Evolutionary conservation across 1,140 invertebrate genomes (phyloP), one percentile per base, ranked within the genome.

Genomic region (Ceratitis capitata): DNA sequence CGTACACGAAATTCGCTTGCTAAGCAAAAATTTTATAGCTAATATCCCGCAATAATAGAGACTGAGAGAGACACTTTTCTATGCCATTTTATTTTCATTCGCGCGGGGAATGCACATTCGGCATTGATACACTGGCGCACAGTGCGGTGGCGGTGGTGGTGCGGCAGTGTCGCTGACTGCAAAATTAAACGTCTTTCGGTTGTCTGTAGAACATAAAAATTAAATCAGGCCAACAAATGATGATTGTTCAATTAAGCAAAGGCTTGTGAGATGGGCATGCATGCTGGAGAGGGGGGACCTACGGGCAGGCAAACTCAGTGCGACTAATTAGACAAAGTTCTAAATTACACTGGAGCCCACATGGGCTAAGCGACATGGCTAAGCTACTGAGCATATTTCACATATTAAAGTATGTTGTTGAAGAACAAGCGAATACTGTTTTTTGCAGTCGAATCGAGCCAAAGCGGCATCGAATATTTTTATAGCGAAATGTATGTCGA

Each of bases 241-340:
- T 45, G 69, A 78, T 78, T 78, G 69, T 47, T 78, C 69, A 78
- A 78, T 78, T 78, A 78, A 74, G 39, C 35, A 61, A 61, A n/a
- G n/a, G 51, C 2, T 3, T 53, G 16, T 53, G 16, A n/a, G 51
- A 74, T 45, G 39, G 19, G 7, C 23, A 39, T n/a, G 19, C 2
- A 10, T 35, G n/a, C 0, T 23, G 1, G 3, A 9, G 26, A 23
- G 69, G 69, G 5, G 39, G 23, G 9, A n/a, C n/a, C n/a, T n/a
- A n/a, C n/a, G 6, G 39, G 69, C 19, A 7, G 19, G 26, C 32
- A n/a, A 7, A 14, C 39, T 29, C 1, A 16, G 32, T 12, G 26
- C 39, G 42, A 47, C 39, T 78, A 47, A 78, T 78, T 78, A 78
- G n/a, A 47, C n/a, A 42, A 45, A 26, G n/a, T 19, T 78, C 69